Percentiles rank a stretch among this genome's conserved stretches.
These are phyloP conservation scores for Scelioninae gen. 1 DNA, from an alignment of 2,888 invertebrate species.

Conservation along the genomic window DNA sequence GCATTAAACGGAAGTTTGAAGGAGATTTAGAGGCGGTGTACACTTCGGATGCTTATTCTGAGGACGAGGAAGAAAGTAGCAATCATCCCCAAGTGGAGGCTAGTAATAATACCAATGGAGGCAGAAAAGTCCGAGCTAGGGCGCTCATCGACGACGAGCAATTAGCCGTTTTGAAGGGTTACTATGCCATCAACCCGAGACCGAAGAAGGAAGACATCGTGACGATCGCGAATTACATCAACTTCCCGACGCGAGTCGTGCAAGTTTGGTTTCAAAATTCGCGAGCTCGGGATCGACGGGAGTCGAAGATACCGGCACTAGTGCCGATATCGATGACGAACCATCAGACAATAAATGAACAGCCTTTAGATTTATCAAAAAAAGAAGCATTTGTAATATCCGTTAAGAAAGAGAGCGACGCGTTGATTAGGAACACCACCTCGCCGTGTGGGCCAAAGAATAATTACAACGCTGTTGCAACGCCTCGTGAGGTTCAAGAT, in stretches of 20 bases:
- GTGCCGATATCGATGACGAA: constrained; percentile 80
- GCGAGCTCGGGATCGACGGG: constrained; percentile 93
- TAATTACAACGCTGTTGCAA: constrained; percentile 61
- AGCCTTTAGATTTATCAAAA: constrained; percentile 95
- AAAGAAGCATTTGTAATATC: constrained; percentile 87
- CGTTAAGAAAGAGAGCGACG: constrained; percentile 77
- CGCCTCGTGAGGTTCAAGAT: constrained; percentile 64
- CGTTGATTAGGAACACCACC: constrained; percentile 75
- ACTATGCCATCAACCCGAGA: constrained; percentile 95
- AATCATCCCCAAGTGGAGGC: constrained; percentile 84
- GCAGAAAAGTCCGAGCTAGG: constrained; percentile 94
- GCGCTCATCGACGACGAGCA: constrained; percentile 98
- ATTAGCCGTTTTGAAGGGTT: constrained; percentile 93
- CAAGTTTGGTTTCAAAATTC: constrained; percentile 98
- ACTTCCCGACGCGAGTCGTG: constrained; percentile 85
- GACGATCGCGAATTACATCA: constrained; percentile 91
- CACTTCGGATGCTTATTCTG: constrained; percentile 81
- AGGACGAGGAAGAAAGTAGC: constrained; percentile 86
- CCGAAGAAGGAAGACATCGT: constrained; percentile 97
- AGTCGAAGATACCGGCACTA: constrained; percentile 82
- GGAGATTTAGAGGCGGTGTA: constrained; percentile 69
- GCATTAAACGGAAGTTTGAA: constrained; percentile 76
- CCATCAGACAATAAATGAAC: constrained; percentile 85
- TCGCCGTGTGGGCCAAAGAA: constrained; percentile 79
- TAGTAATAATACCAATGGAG: constrained; percentile 83